Evolutionary conservation across 2,797 vertebrate species (phyloP).

Genomic region (Pogoniulus pusillus): DNA sequence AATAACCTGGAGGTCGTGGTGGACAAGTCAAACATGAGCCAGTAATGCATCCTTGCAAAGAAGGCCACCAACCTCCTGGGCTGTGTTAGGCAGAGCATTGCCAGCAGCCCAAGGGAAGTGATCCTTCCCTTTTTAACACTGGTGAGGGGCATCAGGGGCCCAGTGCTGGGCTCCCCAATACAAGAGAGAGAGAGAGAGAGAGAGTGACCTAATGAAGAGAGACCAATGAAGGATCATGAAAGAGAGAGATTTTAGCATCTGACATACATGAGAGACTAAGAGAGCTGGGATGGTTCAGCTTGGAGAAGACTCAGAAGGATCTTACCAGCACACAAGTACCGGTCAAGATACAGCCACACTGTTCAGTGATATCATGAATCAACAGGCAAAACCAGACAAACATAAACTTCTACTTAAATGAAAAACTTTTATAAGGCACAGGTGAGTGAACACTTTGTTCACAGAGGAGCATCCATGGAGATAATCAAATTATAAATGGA

Average conservation of each 20-base stretch:
- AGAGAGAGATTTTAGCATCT: not conserved
- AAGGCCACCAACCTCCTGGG: not conserved
- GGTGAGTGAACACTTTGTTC: not conserved
- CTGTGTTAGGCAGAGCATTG: not conserved
- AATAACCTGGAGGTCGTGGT: not conserved
- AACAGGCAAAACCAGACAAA: not conserved
- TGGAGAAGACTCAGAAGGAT: not conserved
- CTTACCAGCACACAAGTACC: not conserved
- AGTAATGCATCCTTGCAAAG: not conserved
- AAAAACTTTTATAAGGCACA: not conserved
- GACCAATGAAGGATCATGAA: not conserved
- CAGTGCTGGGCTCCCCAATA: not conserved
- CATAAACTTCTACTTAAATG: not conserved
- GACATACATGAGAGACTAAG: not conserved
- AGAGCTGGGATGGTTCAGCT: not conserved
- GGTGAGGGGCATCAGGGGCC: not conserved
- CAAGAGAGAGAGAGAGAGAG: not conserved
- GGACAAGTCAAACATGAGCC: not conserved
- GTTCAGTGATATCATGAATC: fast-evolving
- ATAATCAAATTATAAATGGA: not conserved
- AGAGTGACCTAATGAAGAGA: fast-evolving
- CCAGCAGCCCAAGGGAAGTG: not conserved
- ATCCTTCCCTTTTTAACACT: not conserved
- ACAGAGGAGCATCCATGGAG: not conserved
- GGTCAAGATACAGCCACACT: not conserved